Percentiles rank a stretch among this genome's conserved stretches.
phyloP scores from a whole-genome alignment of 2,888 invertebrate species.

The Erynnis tages region DNA sequence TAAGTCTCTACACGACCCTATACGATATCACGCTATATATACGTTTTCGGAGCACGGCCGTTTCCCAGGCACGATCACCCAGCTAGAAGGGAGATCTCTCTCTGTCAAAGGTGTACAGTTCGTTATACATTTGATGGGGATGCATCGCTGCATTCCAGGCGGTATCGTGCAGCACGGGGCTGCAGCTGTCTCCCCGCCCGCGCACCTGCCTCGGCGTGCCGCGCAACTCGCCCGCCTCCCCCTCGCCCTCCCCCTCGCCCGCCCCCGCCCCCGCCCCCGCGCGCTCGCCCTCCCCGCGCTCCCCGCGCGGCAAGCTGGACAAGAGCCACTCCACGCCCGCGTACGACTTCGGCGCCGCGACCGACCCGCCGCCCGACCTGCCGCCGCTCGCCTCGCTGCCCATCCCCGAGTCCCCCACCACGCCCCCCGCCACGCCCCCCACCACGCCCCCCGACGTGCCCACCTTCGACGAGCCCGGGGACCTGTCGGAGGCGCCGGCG shows the following conservation, averaged over 20 bases:
- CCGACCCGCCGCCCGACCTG: constrained; percentile 60
- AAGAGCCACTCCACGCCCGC: constrained; percentile 92
- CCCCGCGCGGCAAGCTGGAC: constrained; percentile 80
- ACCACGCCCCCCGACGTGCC: constrained; percentile 3
- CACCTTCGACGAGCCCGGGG: constrained; percentile 7
- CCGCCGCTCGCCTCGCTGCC: neutral
- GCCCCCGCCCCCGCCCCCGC: constrained; percentile 22
- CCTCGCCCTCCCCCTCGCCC: constrained; percentile 36
- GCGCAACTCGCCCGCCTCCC: constrained; percentile 23
- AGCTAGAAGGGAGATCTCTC: too few species aligned
- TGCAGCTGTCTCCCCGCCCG: constrained; percentile 85
- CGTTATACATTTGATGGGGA: neutral
- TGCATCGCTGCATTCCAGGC: constrained; percentile 60
- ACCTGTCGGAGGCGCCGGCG: constrained; percentile 38
- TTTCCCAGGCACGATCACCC: too few species aligned
- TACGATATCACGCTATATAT: neutral
- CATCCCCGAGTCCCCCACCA: constrained; percentile 33
- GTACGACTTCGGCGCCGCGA: constrained; percentile 82
- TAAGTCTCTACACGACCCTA: too few species aligned
- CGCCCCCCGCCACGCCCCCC: constrained; percentile 33
- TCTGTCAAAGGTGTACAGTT: too few species aligned
- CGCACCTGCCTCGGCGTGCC: constrained; percentile 84
- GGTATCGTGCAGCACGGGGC: constrained; percentile 88
- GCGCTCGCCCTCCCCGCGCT: constrained; percentile 38
- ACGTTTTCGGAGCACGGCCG: too few species aligned